Conservation (phyloP, 2,797 vertebrate genomes). For the Valencia hispanica region DNA sequence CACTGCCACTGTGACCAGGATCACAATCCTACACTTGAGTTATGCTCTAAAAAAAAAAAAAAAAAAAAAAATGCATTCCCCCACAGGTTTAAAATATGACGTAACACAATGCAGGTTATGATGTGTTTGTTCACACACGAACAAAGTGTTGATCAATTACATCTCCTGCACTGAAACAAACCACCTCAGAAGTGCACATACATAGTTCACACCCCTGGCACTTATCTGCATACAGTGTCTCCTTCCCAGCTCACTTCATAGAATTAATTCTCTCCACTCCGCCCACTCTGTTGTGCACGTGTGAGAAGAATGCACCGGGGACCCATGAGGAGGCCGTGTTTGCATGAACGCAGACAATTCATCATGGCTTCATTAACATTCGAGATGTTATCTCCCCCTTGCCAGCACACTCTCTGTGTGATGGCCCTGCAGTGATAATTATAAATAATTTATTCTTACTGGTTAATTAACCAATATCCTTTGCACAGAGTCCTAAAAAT, state of each 20-base stretch:
- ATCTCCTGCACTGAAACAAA: slow-evolving; percentile 19
- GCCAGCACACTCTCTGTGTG: slow-evolving; percentile 20
- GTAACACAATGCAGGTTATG: neutral
- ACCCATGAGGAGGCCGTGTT: slow-evolving; percentile 73
- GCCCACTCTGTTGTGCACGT: slow-evolving; percentile 62
- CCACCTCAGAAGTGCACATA: slow-evolving; percentile 22
- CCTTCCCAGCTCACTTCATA: slow-evolving; percentile 73
- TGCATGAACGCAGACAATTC: slow-evolving; percentile 77
- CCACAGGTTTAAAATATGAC: slow-evolving; percentile 2
- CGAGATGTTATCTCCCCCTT: slow-evolving; percentile 64
- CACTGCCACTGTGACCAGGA: slow-evolving; percentile 63
- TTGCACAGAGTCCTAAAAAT: slow-evolving; percentile 40
- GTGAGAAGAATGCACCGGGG: slow-evolving; percentile 70
- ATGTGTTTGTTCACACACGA: slow-evolving; percentile 2
- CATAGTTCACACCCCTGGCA: slow-evolving; percentile 15
- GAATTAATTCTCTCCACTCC: slow-evolving; percentile 78
- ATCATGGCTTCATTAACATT: slow-evolving; percentile 83
- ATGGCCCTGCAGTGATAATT: slow-evolving; percentile 71
- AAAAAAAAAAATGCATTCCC: slow-evolving; percentile 32
- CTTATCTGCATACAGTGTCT: slow-evolving; percentile 69
- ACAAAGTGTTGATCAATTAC: slow-evolving; percentile 28
- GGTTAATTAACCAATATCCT: slow-evolving; percentile 68
- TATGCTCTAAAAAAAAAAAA: slow-evolving; percentile 39
- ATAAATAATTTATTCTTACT: slow-evolving; percentile 73
- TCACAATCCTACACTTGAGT: slow-evolving; percentile 51